A percentile compares a stretch with the other conserved stretches of the same genome.
phyloP scores from a whole-genome alignment of 2,797 vertebrate genomes.

The Silurus lanzhouensis region DNA sequence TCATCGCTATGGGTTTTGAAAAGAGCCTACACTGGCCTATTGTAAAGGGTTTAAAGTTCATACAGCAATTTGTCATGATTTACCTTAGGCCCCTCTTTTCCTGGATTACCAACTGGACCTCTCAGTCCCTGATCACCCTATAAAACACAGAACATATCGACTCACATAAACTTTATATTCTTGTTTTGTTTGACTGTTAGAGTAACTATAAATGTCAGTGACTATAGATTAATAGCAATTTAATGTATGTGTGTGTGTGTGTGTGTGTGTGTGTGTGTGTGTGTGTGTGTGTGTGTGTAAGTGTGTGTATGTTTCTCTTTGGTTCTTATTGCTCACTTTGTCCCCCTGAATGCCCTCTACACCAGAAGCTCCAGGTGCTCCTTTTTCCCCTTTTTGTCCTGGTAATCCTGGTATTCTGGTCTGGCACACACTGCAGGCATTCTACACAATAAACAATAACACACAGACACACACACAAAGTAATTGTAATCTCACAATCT shows the following conservation, averaged over 20 bases:
- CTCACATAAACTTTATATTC: not conserved
- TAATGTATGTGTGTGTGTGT: no score
- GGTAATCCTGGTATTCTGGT: slow-evolving; percentile 75
- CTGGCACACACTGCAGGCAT: slow-evolving; percentile 83
- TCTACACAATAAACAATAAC: slow-evolving; percentile 66
- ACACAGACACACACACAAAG: not conserved
- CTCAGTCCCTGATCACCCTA: slow-evolving; percentile 88
- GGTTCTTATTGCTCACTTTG: slow-evolving; percentile 68
- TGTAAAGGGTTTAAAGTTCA: not conserved
- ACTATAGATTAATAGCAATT: no score
- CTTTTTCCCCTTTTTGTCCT: slow-evolving; percentile 81
- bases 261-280: not conserved
- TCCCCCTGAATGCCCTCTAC: slow-evolving; percentile 65
- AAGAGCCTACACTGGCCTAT: no score
- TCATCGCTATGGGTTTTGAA: no score
- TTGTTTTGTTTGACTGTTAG: no score
- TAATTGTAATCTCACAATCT: not conserved
- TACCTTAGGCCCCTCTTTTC: slow-evolving; percentile 97
- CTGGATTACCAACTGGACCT: slow-evolving; percentile 90
- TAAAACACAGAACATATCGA: slow-evolving; percentile 19
- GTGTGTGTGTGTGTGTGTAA: not conserved
- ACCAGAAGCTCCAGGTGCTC: slow-evolving; percentile 69
- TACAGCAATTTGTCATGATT: not conserved
- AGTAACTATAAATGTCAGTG: no score
- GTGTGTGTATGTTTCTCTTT: slow-evolving; percentile 5